Evolutionary conservation across 2,888 invertebrate genomes (phyloP), one percentile per base, ranked within the genome.

Genomic region (Philopedon plagiatum): DNA sequence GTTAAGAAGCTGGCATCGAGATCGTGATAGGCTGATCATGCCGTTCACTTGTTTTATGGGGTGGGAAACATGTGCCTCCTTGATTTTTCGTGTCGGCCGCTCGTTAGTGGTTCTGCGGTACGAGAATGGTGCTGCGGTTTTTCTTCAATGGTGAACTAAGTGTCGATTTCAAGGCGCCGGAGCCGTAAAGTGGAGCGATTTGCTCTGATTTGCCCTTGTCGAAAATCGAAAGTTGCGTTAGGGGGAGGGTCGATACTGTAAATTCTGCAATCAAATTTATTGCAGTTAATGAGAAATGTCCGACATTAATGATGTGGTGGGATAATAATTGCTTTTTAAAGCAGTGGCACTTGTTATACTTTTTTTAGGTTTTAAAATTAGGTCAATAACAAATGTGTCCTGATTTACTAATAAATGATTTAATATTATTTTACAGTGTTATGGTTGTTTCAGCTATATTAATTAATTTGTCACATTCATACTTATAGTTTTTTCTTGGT

Each of bases 41-140:
- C 82, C 83, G 78, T 80, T 83, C 83, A 82, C 83, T 80, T 80
- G 77, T 73, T 76, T 77, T 76, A 58, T 61, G 78, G 83, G 83
- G 82, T 81, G 82, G 83, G 81, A 82, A 68, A 60, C 54, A 79
- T 68, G 70, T 60, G 77, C 72, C 71, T 73, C 73, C 69, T 73
- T 74, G 64, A 73, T 75, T 79, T 79, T 65, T 58, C 34, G 58
- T 49, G 51, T 19, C 21, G 65, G 46, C 56, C 46, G 57, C 56
- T 57, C 56, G 44, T 62, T 63, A 63, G 69, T 70, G 69, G 69
- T 70, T 63, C 69, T 62, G 49, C 21, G 29, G 44, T 44, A 32
- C 39, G 41, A 65, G 64, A 65, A 65, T 65, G 64, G 64, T 65
- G 32, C 64, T 65, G 56, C n/a, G 23, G 56, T 23, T 65, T 56